Evolutionary conservation across 2,113 vertebrate species (phyloP).

Genomic region (Hyla sarda): DNA sequence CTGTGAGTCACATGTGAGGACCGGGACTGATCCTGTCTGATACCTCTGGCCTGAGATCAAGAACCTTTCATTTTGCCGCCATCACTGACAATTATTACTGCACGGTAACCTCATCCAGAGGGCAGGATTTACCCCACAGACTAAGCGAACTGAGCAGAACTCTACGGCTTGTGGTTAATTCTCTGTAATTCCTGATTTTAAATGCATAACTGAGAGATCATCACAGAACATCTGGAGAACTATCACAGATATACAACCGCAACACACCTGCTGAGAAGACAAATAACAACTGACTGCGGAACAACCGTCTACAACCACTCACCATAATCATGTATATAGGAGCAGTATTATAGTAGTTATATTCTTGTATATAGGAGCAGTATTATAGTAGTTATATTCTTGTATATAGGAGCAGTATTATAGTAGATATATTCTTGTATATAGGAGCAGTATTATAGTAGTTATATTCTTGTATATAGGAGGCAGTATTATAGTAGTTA

Average conservation of each 20-base stretch:
- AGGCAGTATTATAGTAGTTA: neutral
- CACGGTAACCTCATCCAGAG: slow-evolving; percentile 1
- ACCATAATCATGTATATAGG: neutral
- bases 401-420: neutral
- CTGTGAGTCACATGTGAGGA: too few species aligned
- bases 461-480: neutral
- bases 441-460: neutral
- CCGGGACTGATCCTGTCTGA: neutral
- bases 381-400: neutral
- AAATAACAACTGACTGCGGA: neutral
- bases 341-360: neutral
- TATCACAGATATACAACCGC: neutral
- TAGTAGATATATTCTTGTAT: neutral
- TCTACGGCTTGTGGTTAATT: neutral
- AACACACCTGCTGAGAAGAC: neutral
- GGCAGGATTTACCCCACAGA: slow-evolving; percentile 15
- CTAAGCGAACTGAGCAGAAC: too few species aligned
- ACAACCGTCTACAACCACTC: too few species aligned
- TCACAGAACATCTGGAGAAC: neutral
- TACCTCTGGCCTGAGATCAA: neutral
- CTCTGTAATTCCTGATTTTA: slow-evolving; percentile 22
- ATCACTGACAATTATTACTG: neutral
- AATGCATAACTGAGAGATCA: slow-evolving; percentile 21
- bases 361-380: neutral
- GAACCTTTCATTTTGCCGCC: neutral